A percentile compares a stretch with the other conserved stretches of the same genome.
These are phyloP conservation scores for Galago senegalensis DNA, from an alignment of 2,797 vertebrate species.

Conservation along the genomic window DNA sequence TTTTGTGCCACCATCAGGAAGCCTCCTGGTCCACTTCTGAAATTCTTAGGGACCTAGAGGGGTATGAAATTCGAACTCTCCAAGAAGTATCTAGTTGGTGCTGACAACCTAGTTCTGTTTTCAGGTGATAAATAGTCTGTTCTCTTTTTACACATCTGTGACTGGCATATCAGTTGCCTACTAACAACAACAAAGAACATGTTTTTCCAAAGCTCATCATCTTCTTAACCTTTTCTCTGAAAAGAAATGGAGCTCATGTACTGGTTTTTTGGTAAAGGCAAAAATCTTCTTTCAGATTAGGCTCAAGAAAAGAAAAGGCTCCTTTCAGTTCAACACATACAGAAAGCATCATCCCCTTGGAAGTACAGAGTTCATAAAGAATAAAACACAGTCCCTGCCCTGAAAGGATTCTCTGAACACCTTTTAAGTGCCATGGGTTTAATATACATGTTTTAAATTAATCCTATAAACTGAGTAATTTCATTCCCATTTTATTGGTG, in stretches of 20 bases:
- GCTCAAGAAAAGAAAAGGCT: neutral
- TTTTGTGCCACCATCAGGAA: conserved; percentile 5
- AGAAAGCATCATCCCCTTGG: neutral
- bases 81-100: conserved; percentile 54
- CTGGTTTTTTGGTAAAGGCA: neutral
- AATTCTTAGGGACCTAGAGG: conserved; percentile 6
- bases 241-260: conserved; percentile 4
- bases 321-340: conserved; percentile 7
- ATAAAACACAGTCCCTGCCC: neutral
- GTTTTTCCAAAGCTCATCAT: conserved; percentile 61
- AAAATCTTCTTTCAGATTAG: conserved; percentile 31
- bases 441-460: conserved; percentile 66
- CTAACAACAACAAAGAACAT: conserved; percentile 74
- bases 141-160: conserved; percentile 73
- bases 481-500: conserved; percentile 59
- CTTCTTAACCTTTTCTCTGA: conserved; percentile 70
- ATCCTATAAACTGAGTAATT: conserved; percentile 70
- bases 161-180: conserved; percentile 47
- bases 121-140: conserved; percentile 64
- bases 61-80: conserved; percentile 62
- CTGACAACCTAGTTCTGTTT: conserved; percentile 49
- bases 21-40: conserved; percentile 40
- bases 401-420: conserved; percentile 51
- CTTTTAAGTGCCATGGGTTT: conserved; percentile 21
- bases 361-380: neutral